Conservation (phyloP, 2,113 vertebrate genomes). For the Sylvilagus bachmani region DNA sequence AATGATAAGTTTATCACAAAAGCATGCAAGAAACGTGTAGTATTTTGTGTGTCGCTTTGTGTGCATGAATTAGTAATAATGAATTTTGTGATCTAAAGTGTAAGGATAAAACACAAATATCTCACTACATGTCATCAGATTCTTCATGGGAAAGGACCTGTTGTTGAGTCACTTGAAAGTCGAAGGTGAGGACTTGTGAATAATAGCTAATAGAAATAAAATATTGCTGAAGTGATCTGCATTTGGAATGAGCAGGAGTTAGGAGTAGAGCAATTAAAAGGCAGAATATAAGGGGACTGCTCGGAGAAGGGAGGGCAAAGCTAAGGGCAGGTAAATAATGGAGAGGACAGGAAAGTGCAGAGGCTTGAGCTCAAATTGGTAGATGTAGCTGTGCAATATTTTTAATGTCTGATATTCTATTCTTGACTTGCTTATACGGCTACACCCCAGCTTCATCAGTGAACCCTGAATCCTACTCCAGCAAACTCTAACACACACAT, state of each 20-base stretch:
- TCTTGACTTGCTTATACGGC: neutral
- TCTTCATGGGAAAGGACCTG: neutral
- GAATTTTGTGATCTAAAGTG: neutral
- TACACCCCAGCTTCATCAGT: neutral
- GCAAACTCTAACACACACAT: neutral
- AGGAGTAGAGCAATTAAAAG: neutral
- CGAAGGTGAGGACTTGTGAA: neutral
- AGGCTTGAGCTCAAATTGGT: neutral
- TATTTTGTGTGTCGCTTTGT: neutral
- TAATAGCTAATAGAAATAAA: neutral
- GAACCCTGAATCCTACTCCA: neutral
- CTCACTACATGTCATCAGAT: neutral
- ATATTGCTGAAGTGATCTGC: neutral
- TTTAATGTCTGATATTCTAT: neutral
- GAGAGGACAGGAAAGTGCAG: neutral
- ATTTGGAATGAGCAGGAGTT: constrained; percentile 3
- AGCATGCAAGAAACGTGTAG: neutral
- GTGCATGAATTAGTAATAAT: neutral
- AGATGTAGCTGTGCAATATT: neutral
- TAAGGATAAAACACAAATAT: neutral
- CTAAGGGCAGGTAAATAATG: neutral
- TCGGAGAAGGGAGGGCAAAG: neutral
- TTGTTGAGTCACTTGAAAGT: neutral
- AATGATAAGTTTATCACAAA: neutral
- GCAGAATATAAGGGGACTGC: neutral